Conservation (phyloP, 2,888 invertebrate genomes). For the Piscicola geometra region DNA sequence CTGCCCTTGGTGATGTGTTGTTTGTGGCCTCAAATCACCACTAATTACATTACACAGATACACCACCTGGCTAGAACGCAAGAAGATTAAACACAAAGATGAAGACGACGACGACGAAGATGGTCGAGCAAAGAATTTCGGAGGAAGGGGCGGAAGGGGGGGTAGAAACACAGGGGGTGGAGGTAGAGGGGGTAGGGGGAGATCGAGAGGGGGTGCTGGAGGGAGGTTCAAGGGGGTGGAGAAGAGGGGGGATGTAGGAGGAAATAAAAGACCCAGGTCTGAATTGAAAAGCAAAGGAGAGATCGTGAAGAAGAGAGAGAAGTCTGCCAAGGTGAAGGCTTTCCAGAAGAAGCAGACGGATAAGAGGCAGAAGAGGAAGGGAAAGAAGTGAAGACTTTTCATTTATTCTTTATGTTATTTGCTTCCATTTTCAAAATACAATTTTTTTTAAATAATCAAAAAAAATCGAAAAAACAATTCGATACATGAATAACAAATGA, state of each 20-base stretch:
- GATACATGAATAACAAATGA: too few relatives aligned
- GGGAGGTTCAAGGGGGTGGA: not conserved
- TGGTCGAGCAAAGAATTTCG: not conserved
- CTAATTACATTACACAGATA: too few relatives aligned
- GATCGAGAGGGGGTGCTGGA: too few relatives aligned
- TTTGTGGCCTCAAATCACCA: too few relatives aligned
- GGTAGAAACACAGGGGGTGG: not conserved
- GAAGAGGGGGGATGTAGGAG: constrained; percentile 3
- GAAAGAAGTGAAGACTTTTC: constrained; percentile 18
- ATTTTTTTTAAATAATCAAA: too few relatives aligned
- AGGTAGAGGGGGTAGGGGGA: not conserved
- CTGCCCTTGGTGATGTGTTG: too few relatives aligned
- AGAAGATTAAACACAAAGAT: constrained; percentile 46
- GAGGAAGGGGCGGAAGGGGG: not conserved
- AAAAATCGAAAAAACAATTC: too few relatives aligned
- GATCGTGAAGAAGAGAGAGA: constrained; percentile 56
- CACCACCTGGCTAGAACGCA: constrained; percentile 76
- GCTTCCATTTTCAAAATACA: too few relatives aligned
- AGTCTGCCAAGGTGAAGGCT: constrained; percentile 48
- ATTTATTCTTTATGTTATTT: too few relatives aligned
- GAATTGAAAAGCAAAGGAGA: constrained; percentile 65
- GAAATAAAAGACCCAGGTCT: constrained; percentile 30
- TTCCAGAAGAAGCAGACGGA: constrained; percentile 48
- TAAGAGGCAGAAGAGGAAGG: constrained; percentile 28
- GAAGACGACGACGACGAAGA: constrained; percentile 45